phyloP scores from a whole-genome alignment of 1,140 invertebrate genomes.

The Melitaea cinxia region DNA sequence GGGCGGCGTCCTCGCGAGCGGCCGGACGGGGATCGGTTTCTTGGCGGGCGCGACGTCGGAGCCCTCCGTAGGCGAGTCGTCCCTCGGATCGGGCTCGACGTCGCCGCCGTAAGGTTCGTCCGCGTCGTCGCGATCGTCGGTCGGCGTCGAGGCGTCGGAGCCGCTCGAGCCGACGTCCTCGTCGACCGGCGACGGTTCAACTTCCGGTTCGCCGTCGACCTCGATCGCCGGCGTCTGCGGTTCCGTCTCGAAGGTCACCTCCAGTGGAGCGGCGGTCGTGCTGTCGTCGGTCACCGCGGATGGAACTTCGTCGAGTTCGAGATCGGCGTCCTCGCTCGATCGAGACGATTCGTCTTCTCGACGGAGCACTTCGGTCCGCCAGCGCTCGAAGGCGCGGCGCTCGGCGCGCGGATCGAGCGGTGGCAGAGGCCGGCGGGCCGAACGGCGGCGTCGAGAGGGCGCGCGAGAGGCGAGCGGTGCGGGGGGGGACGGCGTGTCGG shows the following conservation, averaged over 20 bases:
- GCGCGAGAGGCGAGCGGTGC: constrained; percentile 24
- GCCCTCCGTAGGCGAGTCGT: constrained; percentile 11
- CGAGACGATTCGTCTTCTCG: constrained; percentile 48
- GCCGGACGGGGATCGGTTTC: constrained; percentile 12
- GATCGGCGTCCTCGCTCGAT: constrained; percentile 54
- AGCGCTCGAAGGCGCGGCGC: constrained; percentile 55
- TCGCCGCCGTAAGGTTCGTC: constrained; percentile 36
- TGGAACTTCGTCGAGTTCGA: constrained; percentile 21
- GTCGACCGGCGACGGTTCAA: constrained; percentile 32
- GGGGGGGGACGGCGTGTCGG: constrained; percentile 14
- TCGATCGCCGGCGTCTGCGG: constrained; percentile 17
- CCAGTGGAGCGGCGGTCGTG: constrained; percentile 43
- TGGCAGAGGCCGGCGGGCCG: constrained; percentile 36
- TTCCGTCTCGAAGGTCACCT: constrained; percentile 41
- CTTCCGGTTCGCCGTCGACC: constrained; percentile 15
- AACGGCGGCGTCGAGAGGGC: constrained; percentile 29
- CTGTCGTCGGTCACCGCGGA: constrained; percentile 20
- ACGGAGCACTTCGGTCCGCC: constrained; percentile 52
- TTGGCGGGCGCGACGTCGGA: constrained; percentile 11
- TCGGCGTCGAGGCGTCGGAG: constrained; percentile 45
- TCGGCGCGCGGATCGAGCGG: constrained; percentile 49
- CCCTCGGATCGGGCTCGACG: constrained; percentile 19
- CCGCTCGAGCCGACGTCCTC: constrained; percentile 46
- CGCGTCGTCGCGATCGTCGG: constrained; percentile 40
- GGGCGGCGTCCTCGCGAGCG: constrained; percentile 1